A percentile compares a stretch with the other conserved stretches of the same genome.
phyloP scores from a whole-genome alignment of 2,113 vertebrate species.

The Syrmaticus mikado region DNA sequence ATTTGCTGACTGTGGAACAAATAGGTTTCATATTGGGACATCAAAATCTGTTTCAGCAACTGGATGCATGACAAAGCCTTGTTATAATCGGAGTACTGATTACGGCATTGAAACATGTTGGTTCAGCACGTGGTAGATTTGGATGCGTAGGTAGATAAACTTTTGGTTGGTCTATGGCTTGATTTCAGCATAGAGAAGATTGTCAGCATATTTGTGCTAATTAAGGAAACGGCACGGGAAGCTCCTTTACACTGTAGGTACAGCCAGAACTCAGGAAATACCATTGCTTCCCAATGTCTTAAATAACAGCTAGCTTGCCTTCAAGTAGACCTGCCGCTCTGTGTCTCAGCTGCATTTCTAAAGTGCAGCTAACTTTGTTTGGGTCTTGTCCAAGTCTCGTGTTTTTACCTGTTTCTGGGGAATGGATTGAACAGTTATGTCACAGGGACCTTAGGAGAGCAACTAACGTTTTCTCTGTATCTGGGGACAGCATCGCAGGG shows the following conservation, averaged over 20 bases:
- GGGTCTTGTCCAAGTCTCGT: background rate
- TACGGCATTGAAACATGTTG: conserved; percentile 36
- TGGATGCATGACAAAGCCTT: conserved; percentile 52
- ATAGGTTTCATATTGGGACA: conserved; percentile 62
- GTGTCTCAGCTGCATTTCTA: background rate
- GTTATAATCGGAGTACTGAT: conserved; percentile 57
- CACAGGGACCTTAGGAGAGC: background rate
- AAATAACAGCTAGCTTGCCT: background rate
- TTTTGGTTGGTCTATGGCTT: conserved; percentile 55
- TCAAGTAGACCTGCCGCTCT: background rate
- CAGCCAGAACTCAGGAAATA: conserved; percentile 27
- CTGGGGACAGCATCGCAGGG: background rate
- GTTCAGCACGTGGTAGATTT: conserved; percentile 41
- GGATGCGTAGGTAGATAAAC: conserved; percentile 1
- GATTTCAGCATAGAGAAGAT: conserved; percentile 37
- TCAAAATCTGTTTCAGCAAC: conserved; percentile 56
- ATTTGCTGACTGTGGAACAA: conserved; percentile 56
- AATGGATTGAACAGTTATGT: background rate
- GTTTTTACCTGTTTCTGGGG: background rate
- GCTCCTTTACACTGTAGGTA: conserved; percentile 39
- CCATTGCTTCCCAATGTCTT: background rate
- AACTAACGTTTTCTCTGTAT: background rate
- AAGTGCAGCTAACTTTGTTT: background rate
- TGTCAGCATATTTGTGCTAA: conserved; percentile 58
- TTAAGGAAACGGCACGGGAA: conserved; percentile 28